Evolutionary conservation across 1,140 invertebrate species (phyloP).

Genomic region (Spodoptera frugiperda): DNA sequence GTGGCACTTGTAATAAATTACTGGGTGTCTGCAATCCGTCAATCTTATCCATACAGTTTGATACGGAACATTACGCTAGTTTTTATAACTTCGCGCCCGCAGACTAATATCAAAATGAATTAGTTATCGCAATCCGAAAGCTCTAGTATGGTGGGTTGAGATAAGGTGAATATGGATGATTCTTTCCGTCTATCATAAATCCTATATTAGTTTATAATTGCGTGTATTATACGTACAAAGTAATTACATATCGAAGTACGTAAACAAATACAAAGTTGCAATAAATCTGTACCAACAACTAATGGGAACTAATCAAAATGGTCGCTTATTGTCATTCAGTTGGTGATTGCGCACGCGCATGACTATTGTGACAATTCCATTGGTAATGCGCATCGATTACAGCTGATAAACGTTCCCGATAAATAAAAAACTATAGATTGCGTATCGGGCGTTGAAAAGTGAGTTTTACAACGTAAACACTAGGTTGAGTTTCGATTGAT

Average conservation of each 20-base stretch:
- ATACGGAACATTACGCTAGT: too few species aligned
- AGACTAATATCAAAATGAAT: too few species aligned
- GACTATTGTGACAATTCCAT: constrained; percentile 54
- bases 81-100: too few species aligned
- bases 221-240: too few species aligned
- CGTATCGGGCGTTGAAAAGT: not conserved
- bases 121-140: too few species aligned
- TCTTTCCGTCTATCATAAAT: too few species aligned
- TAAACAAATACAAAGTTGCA: constrained; percentile 21
- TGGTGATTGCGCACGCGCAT: constrained; percentile 45
- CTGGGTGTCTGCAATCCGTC: too few species aligned
- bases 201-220: too few species aligned
- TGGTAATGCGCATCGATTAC: constrained; percentile 54
- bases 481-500: constrained; percentile 26
- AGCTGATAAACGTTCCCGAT: constrained; percentile 41
- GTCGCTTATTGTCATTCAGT: constrained; percentile 47
- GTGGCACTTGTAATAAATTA: too few species aligned
- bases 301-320: constrained; percentile 42
- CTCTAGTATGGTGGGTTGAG: too few species aligned
- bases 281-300: constrained; percentile 26
- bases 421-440: constrained; percentile 46
- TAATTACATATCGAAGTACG: not conserved
- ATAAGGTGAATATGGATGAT: too few species aligned
- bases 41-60: too few species aligned
- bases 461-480: constrained; percentile 4